Evolutionary conservation across 2,113 vertebrate genomes (phyloP), one percentile per base, ranked within the genome.

Genomic region (Nansenia antarctica): DNA sequence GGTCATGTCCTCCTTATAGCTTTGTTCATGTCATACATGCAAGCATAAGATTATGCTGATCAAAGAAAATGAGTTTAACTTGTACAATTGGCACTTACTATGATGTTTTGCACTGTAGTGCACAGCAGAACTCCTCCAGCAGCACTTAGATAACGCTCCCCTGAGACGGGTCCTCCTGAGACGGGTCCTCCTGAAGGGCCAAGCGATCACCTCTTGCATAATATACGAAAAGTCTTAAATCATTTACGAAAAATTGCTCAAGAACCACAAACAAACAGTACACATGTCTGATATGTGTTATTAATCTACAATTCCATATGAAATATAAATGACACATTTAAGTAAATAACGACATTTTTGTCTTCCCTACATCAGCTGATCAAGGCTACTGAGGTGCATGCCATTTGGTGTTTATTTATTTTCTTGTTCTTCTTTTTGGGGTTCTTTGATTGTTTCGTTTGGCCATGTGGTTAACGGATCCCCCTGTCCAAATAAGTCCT

Each of bases 341-440:
- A 57, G 53, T 62, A 73, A 32, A 9, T 27, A 59, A 30, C 7
- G 52, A 20, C 6, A 22, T 22, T 11, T 3, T 18, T 5, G 15
- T 18, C 18, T 18, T 62, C 39, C 64, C 67, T 58, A 47, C 65
- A 31, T 73, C 86, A 84, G 84, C 67, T 29, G 62, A 30, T 59
- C 70, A 1, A 35, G 62, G 73, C 68, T 73, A 77, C 80, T 78
- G 81, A 70, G 88, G 87, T 92, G 89, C 87, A 86, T 92, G 87
- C 85, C 89, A 89, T 91, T 91, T 83, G 34, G 20, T 24, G 15
- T 80, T 0, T 83, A 78, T 77, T 78, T 84, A 86, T 88, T 82
- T 85, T 12, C 60, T 61, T 81, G 71, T 0, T 18, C 30, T 70
- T 62, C 67, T 64, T 55, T 5, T 53, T 63, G 18, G 69, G 57